Evolutionary conservation across 2,888 invertebrate genomes (phyloP), one percentile per base, ranked within the genome.

Genomic region (Cryptocephalus primarius): DNA sequence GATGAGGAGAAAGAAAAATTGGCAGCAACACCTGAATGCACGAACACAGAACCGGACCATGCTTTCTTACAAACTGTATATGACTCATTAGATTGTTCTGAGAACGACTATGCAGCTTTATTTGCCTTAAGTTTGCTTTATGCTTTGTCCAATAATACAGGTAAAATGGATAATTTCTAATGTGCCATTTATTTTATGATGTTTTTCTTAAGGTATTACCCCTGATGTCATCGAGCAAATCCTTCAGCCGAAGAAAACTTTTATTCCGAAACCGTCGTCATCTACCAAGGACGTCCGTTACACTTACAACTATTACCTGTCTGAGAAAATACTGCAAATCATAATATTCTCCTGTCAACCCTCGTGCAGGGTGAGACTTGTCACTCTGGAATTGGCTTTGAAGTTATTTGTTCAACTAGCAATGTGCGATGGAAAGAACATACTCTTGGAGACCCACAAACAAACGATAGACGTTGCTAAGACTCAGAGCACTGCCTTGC

Each of bases 41-140:
- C 59, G 68, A 69, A 78, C 41, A 72, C 45, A 9, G 14, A 45
- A 22, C 46, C 74, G 14, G 79, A 74, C 55, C 81, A 84, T 59
- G 88, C 93, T 1, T 95, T 95, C 71, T 73, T 96, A 55, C 89
- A 93, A 67, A 88, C 91, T 6, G 82, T 96, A 42, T 75, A 94
- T 49, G 84, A 86, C 58, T 85, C 92, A 0, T 73, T 97, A 55
- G 88, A 90, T 62, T 91, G 92, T 65, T 77, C 76, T 9, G 93
- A 94, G 64, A 95, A 95, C 70, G 97, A 99, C 74, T 96, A 97
- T 66, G 81, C 88, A 40, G 85, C 95, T 8, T 74, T 99, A 49
- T 90, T 96, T 68, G 85, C 88, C 4, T 75, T 97, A 11, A 91
- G 94, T 70, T 75, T 97, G 49, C 78, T 97, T 38, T 94, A 93